These are phyloP conservation scores for Psilanteris sp. DNA, from an alignment of 1,140 invertebrate genomes.

Conservation along the genomic window DNA sequence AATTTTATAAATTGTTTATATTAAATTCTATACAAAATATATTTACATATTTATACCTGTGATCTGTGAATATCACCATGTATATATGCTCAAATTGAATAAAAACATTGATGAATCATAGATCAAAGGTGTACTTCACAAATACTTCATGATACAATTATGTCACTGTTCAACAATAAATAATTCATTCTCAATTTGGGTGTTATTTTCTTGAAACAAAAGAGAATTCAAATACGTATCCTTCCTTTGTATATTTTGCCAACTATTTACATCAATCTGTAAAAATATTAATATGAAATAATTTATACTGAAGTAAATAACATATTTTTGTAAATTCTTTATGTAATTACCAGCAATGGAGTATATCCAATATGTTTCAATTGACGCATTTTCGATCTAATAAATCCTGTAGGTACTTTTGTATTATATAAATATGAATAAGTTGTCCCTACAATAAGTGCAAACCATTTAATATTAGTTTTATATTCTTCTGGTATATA, in stretches of 20 bases:
- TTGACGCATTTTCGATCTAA: conserved; percentile 80
- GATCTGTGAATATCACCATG: no score
- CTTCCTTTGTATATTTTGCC: background rate
- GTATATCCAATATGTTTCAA: conserved; percentile 81
- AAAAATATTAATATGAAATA: conserved; percentile 2
- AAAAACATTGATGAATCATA: no score
- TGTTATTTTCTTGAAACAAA: conserved; percentile 26
- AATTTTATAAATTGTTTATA: no score
- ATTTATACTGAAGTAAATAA: background rate
- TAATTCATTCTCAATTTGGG: conserved; percentile 14
- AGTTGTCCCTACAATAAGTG: conserved; percentile 74
- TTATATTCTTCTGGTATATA: conserved; percentile 69
- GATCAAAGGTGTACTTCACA: conserved; percentile 3
- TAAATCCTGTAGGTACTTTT: conserved; percentile 71
- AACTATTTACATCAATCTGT: background rate
- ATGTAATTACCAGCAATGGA: conserved; percentile 80
- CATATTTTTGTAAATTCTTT: conserved; percentile 14
- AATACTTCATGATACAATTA: conserved; percentile 13
- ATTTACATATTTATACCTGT: no score
- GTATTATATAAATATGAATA: conserved; percentile 76
- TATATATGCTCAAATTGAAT: no score
- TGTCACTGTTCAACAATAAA: conserved; percentile 21
- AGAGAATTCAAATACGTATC: conserved; percentile 52
- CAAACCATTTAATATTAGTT: conserved; percentile 74
- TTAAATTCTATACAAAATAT: no score